Percentiles rank a stretch among this genome's conserved stretches.
Evolutionary conservation across 2,888 invertebrate genomes (phyloP).

Genomic region (Microdon myrmicae): DNA sequence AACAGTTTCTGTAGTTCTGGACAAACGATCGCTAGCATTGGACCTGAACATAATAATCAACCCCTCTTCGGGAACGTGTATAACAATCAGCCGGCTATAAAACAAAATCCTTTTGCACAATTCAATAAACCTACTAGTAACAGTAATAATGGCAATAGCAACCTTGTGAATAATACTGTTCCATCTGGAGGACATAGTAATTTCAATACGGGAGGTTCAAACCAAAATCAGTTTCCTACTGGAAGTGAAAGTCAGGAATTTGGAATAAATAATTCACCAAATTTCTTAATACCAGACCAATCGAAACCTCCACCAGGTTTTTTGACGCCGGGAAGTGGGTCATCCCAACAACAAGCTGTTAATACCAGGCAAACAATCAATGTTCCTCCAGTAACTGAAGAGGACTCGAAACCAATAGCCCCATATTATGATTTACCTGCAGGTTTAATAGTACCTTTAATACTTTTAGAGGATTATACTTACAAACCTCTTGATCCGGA

Average conservation of each 20-base stretch:
- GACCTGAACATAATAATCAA: slow-evolving; percentile 44
- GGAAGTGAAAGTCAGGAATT: slow-evolving; percentile 59
- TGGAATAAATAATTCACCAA: slow-evolving; percentile 65
- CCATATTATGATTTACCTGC: slow-evolving; percentile 98
- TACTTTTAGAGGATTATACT: slow-evolving; percentile 89
- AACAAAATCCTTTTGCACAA: slow-evolving; percentile 34
- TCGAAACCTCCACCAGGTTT: slow-evolving; percentile 90
- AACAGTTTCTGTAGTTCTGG: slow-evolving; percentile 16
- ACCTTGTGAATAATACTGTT: slow-evolving; percentile 63
- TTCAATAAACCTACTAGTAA: slow-evolving; percentile 61
- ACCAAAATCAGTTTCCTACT: slow-evolving; percentile 25
- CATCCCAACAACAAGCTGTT: slow-evolving; percentile 34
- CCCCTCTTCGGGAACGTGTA: slow-evolving; percentile 35
- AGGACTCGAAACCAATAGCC: slow-evolving; percentile 87
- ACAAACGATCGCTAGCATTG: slow-evolving; percentile 21
- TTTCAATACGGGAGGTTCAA: slow-evolving; percentile 16
- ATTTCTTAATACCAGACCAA: slow-evolving; percentile 79
- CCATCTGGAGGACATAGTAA: slow-evolving; percentile 11
- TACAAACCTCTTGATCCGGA: slow-evolving; percentile 92
- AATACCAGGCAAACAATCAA: not conserved
- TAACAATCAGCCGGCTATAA: slow-evolving; percentile 23
- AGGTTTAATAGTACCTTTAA: slow-evolving; percentile 96
- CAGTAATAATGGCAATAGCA: slow-evolving; percentile 66
- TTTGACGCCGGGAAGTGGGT: slow-evolving; percentile 57
- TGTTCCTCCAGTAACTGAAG: slow-evolving; percentile 66